Conservation (phyloP, 2,888 invertebrate species). For the Tachystola acroxantha region DNA sequence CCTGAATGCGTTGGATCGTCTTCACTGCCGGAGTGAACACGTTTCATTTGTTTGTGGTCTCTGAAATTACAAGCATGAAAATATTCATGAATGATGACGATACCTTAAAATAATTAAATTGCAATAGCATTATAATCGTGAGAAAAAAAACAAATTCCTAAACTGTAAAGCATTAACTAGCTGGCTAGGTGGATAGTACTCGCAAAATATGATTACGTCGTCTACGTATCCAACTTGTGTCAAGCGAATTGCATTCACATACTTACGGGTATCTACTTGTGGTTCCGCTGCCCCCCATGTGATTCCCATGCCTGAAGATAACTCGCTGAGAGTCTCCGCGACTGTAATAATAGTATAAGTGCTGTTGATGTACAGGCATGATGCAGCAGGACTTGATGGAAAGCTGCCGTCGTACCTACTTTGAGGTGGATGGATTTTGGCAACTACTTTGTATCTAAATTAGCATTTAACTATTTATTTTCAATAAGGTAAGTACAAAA, state of each 20-base stretch:
- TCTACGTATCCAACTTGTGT: background rate
- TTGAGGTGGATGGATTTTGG: background rate
- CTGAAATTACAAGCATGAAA: conserved; percentile 63
- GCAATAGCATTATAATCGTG: too few relatives aligned
- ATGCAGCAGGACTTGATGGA: background rate
- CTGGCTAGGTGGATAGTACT: too few relatives aligned
- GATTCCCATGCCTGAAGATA: conserved; percentile 85
- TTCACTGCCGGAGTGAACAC: conserved; percentile 85
- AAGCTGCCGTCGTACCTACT: conserved; percentile 2
- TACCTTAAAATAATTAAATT: too few relatives aligned
- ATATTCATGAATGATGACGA: background rate
- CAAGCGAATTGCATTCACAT: background rate
- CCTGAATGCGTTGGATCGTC: conserved; percentile 88
- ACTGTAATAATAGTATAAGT: conserved; percentile 62
- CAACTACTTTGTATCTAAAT: background rate
- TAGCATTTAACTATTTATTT: too few relatives aligned
- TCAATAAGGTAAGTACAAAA: background rate
- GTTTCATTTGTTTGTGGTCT: conserved; percentile 91
- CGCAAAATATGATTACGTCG: too few relatives aligned
- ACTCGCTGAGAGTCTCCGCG: conserved; percentile 86
- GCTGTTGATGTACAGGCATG: conserved; percentile 18
- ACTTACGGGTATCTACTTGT: conserved; percentile 87
- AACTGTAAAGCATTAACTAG: too few relatives aligned
- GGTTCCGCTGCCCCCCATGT: conserved; percentile 81
- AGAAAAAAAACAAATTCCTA: too few relatives aligned